phyloP scores from a whole-genome alignment of 2,797 vertebrate genomes.

The Typhlichthys subterraneus region DNA sequence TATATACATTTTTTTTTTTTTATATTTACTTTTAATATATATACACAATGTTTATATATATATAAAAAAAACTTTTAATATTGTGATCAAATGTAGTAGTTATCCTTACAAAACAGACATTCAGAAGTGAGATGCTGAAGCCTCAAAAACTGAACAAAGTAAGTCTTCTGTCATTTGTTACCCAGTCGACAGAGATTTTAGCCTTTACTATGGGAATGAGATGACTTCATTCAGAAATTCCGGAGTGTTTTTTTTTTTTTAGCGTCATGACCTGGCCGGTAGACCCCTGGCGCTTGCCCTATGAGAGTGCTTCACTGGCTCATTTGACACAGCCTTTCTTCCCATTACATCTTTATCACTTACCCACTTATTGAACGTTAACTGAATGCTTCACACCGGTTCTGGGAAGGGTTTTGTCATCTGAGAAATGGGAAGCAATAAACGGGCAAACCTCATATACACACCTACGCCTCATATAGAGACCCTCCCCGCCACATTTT shows the following conservation, averaged over 20 bases:
- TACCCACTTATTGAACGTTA: conserved; percentile 46
- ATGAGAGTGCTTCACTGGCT: conserved; percentile 64
- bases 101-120: no score
- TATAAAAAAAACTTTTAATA: no score
- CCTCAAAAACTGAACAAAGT: no score
- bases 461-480: conserved; percentile 37
- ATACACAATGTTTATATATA: no score
- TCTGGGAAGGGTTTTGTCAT: conserved; percentile 54
- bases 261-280: conserved; percentile 22
- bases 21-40: no score
- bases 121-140: no score
- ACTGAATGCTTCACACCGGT: conserved; percentile 32
- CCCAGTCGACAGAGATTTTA: no score
- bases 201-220: no score
- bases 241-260: conserved; percentile 1
- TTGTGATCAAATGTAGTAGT: no score
- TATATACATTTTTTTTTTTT: no score
- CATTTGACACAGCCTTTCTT: conserved; percentile 69
- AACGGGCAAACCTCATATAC: conserved; percentile 33
- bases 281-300: conserved; percentile 57
- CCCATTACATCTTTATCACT: conserved; percentile 68
- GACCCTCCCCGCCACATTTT: neutral
- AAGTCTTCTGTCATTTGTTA: no score
- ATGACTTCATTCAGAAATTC: neutral
- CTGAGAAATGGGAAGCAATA: conserved; percentile 56